A percentile compares a stretch with the other conserved stretches of the same genome.
These are phyloP conservation scores for Drosophila kuntzei DNA, from an alignment of 2,888 invertebrate species.

Conservation along the genomic window DNA sequence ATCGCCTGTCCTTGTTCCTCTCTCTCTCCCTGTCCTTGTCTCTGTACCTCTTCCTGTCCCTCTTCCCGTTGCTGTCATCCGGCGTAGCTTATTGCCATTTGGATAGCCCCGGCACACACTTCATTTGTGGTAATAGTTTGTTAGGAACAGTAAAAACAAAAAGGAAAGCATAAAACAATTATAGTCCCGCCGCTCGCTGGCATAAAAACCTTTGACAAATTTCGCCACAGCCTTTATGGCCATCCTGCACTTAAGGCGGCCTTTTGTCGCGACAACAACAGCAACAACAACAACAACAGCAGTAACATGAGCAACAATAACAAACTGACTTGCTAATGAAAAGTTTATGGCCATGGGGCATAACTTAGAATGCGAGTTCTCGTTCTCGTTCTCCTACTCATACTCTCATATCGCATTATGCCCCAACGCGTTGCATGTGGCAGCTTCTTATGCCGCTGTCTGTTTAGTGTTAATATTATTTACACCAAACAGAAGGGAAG, in stretches of 20 bases:
- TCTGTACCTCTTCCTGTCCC: neutral
- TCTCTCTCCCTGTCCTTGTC: neutral
- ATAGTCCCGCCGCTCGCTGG: conserved; percentile 71
- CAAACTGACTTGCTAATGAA: conserved; percentile 69
- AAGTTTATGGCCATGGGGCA: conserved; percentile 71
- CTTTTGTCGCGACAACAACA: conserved; percentile 37
- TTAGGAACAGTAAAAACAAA: conserved; percentile 69
- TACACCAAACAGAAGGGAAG: conserved; percentile 44
- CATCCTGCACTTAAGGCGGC: conserved; percentile 61
- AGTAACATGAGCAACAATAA: conserved; percentile 16
- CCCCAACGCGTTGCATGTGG: conserved; percentile 17
- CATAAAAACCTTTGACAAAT: conserved; percentile 79
- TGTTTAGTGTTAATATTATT: conserved; percentile 75
- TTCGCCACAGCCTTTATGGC: conserved; percentile 49
- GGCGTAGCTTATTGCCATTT: conserved; percentile 35
- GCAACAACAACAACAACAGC: conserved; percentile 6
- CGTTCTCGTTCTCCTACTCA: neutral
- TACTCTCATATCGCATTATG: conserved; percentile 1
- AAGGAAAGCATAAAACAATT: conserved; percentile 74
- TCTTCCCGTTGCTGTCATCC: conserved; percentile 2
- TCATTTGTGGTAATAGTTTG: conserved; percentile 67
- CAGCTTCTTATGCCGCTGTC: conserved; percentile 23
- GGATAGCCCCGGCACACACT: conserved; percentile 37
- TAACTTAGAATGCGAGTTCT: conserved; percentile 37
- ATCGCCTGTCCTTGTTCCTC: neutral